A percentile compares a stretch with the other conserved stretches of the same genome.
Evolutionary conservation across 2,797 vertebrate genomes (phyloP).

Genomic region (Bradypodion pumilum): DNA sequence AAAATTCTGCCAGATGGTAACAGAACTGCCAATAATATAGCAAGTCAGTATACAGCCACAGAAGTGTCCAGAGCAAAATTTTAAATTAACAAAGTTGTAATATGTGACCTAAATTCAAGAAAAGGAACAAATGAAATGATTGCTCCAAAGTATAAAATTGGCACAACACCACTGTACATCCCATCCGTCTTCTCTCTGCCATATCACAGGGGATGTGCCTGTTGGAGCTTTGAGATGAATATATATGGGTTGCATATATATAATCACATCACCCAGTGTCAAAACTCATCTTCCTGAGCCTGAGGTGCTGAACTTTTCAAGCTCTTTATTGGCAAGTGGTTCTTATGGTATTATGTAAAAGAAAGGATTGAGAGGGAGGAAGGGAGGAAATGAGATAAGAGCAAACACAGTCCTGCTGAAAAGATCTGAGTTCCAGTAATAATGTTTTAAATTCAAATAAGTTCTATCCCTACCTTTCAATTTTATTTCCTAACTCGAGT

Average conservation of each 20-base stretch:
- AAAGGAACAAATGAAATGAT: not conserved
- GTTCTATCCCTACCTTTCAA: not conserved
- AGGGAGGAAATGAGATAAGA: too few species aligned
- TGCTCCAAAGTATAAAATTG: constrained; percentile 7
- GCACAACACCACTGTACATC: not conserved
- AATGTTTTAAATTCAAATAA: not conserved
- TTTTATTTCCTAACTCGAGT: not conserved
- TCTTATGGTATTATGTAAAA: constrained; percentile 6
- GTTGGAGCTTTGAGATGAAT: accelerated
- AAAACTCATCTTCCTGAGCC: not conserved
- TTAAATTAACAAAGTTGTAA: not conserved
- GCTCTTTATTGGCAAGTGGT: constrained; percentile 12
- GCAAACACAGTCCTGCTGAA: not conserved
- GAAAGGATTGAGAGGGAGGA: not conserved
- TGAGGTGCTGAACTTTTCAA: not conserved
- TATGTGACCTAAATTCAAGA: not conserved
- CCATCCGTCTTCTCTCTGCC: not conserved
- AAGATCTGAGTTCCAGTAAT: constrained; percentile 10
- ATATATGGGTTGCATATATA: not conserved
- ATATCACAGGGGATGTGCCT: not conserved
- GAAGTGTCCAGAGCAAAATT: not conserved
- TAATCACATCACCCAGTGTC: not conserved
- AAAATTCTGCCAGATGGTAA: not conserved
- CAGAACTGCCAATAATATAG: not conserved
- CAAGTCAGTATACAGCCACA: not conserved